phyloP scores from a whole-genome alignment of 2,888 invertebrate genomes.

The Apamea anceps region DNA sequence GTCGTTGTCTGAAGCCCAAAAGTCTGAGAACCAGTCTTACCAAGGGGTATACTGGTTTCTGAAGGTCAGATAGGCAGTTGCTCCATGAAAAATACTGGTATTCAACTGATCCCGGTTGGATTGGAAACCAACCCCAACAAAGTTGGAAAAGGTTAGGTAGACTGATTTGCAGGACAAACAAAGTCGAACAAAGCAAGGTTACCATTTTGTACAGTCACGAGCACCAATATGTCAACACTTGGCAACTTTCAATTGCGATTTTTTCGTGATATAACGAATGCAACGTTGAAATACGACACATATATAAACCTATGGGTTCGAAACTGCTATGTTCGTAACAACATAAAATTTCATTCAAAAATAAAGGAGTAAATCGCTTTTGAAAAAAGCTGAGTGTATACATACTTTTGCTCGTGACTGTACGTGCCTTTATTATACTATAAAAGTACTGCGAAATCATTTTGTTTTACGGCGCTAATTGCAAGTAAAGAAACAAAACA shows the following conservation, averaged over 20 bases:
- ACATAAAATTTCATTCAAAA: too few species aligned
- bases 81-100: not conserved
- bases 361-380: too few species aligned
- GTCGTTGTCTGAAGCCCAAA: too few species aligned
- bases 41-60: not conserved
- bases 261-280: too few species aligned
- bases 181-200: not conserved
- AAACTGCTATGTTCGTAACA: too few species aligned
- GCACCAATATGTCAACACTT: too few species aligned
- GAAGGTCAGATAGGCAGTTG: not conserved
- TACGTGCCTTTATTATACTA: not conserved
- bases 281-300: too few species aligned
- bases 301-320: too few species aligned
- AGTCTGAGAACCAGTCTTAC: not conserved
- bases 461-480: not conserved
- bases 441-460: not conserved
- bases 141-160: not conserved
- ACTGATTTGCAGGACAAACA: not conserved
- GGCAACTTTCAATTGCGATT: too few species aligned
- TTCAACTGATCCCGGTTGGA: not conserved
- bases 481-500: constrained; percentile 16
- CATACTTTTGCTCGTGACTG: too few species aligned
- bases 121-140: not conserved
- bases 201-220: too few species aligned
- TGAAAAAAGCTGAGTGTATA: too few species aligned